These are phyloP conservation scores for Amia ocellicauda DNA, from an alignment of 2,113 vertebrate genomes.

Conservation along the genomic window DNA sequence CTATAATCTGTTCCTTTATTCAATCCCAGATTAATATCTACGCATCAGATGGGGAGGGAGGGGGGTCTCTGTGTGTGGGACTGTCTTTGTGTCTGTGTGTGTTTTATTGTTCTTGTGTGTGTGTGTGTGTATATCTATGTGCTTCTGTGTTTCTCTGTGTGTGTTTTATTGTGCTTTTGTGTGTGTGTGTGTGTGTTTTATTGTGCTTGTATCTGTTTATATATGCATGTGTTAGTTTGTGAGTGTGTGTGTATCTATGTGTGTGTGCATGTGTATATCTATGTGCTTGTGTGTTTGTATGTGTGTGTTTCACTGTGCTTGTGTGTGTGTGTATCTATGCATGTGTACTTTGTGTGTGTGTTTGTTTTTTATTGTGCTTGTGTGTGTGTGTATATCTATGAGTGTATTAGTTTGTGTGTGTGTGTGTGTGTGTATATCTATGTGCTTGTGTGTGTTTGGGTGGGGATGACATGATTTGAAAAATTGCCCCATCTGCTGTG, in stretches of 20 bases:
- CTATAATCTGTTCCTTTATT: neutral
- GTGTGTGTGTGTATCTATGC: neutral
- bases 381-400: neutral
- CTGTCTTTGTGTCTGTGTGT: no score
- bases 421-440: constrained; percentile 2
- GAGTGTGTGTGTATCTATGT: neutral
- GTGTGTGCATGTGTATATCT: neutral
- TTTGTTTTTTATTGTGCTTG: neutral
- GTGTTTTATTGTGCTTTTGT: neutral
- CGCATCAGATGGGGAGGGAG: neutral
- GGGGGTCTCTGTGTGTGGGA: neutral
- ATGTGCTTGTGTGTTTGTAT: neutral
- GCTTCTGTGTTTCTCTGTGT: neutral
- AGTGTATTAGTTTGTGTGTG: neutral
- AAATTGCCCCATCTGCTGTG: no score
- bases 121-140: neutral
- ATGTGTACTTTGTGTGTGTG: neutral
- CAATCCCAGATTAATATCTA: neutral
- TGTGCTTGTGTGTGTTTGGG: neutral
- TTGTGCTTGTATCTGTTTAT: neutral
- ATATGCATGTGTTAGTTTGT: neutral
- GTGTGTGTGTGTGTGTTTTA: neutral
- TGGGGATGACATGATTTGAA: neutral
- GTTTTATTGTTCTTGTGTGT: neutral
- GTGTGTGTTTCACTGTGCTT: neutral